Evolutionary conservation across 1,140 invertebrate species (phyloP).

Genomic region (Parasteatoda tepidariorum): DNA sequence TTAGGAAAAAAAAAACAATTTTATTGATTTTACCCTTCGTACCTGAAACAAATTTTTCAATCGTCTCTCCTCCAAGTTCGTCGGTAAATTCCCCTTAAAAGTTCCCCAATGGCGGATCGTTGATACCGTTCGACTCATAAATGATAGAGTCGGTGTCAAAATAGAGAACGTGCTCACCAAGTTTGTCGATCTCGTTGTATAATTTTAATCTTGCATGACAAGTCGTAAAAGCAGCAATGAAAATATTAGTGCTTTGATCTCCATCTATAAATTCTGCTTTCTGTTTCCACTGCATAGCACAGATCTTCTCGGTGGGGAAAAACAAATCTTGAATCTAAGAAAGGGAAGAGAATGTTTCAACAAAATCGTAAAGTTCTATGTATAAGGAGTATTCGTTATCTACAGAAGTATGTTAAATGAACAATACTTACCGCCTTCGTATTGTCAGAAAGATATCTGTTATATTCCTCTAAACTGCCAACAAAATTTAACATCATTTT

Average conservation of each 20-base stretch:
- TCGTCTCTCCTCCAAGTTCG: constrained; percentile 16
- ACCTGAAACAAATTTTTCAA: constrained; percentile 3
- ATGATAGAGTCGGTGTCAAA: constrained; percentile 16
- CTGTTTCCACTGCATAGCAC: background rate
- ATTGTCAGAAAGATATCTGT: background rate
- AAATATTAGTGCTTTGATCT: constrained; percentile 1
- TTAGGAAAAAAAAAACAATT: no score
- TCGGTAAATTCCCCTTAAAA: constrained; percentile 27
- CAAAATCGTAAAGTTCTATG: no score
- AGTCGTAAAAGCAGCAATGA: constrained; percentile 23
- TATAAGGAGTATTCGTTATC: no score
- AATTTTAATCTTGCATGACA: constrained; percentile 3
- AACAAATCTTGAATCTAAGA: constrained; percentile 23
- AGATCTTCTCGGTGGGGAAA: background rate
- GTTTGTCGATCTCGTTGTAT: constrained; percentile 6
- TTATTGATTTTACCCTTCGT: no score
- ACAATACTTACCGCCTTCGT: background rate
- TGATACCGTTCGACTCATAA: background rate
- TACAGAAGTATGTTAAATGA: no score
- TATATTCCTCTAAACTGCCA: background rate
- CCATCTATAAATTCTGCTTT: background rate
- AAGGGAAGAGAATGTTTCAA: background rate
- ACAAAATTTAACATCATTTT: background rate
- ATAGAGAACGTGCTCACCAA: background rate
- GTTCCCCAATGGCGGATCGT: constrained; percentile 11